A percentile compares a stretch with the other conserved stretches of the same genome.
Evolutionary conservation across 2,113 vertebrate genomes (phyloP).

Genomic region (Paramormyrops kingsleyae): DNA sequence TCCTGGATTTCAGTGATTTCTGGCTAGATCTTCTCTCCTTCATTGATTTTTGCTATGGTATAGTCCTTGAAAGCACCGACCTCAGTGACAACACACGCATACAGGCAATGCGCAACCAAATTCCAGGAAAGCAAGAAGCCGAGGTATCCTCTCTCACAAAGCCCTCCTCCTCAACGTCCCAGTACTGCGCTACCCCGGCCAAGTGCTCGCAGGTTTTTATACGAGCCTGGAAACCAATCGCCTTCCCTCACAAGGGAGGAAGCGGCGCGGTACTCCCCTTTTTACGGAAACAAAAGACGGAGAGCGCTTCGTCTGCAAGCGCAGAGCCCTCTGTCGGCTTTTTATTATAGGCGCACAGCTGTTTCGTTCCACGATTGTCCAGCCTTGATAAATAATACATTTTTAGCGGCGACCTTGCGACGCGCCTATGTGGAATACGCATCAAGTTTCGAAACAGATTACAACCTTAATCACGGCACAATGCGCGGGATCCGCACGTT

Average conservation of each 20-base stretch:
- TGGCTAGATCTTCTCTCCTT: constrained; percentile 77
- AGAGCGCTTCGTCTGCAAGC: not conserved
- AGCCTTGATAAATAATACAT: not conserved
- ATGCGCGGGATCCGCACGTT: not conserved
- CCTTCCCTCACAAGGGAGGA: not conserved
- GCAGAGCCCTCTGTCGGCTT: constrained; percentile 31
- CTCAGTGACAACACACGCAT: not conserved
- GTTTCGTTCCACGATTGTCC: not conserved
- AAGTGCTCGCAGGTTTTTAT: constrained; percentile 20
- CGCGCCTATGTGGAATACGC: not conserved
- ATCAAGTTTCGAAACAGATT: not conserved
- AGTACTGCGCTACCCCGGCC: not conserved
- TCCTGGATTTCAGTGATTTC: constrained; percentile 69
- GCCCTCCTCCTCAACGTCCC: not conserved
- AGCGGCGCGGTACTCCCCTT: constrained; percentile 20
- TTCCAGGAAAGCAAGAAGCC: not conserved
- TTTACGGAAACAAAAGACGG: constrained; percentile 20
- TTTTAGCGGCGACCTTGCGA: not conserved
- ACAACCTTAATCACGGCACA: not conserved
- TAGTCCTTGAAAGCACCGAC: constrained; percentile 9
- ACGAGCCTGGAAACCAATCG: constrained; percentile 27
- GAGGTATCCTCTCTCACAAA: not conserved
- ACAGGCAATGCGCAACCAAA: not conserved
- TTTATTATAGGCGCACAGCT: not conserved
- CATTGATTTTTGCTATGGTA: constrained; percentile 60